Conservation (phyloP, 2,113 vertebrate genomes). For the Progne subis region DNA sequence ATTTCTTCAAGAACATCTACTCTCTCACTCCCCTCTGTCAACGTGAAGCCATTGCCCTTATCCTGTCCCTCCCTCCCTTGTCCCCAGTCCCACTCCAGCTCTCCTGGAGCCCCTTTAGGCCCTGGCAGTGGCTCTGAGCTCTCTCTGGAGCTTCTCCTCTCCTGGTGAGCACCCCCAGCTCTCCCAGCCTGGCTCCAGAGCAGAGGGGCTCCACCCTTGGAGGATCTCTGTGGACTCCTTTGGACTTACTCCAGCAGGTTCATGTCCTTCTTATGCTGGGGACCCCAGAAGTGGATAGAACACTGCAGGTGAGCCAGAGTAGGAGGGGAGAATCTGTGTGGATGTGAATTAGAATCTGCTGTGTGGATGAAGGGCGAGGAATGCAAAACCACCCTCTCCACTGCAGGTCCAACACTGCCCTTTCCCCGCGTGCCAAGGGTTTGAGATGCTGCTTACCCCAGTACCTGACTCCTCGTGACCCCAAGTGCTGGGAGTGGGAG, state of each 20-base stretch:
- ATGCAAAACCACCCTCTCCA: background rate
- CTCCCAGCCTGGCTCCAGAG: background rate
- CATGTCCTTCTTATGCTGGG: rapidly evolving
- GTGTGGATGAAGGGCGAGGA: background rate
- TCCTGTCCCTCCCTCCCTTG: background rate
- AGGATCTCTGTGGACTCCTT: background rate
- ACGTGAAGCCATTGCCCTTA: background rate
- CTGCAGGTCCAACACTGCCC: background rate
- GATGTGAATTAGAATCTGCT: background rate
- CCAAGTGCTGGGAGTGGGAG: rapidly evolving
- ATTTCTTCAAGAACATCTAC: background rate
- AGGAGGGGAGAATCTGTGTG: background rate
- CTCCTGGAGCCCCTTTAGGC: background rate
- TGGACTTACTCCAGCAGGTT: background rate
- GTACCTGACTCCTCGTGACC: rapidly evolving
- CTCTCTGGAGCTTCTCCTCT: background rate
- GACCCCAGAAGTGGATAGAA: background rate
- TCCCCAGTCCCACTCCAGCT: background rate
- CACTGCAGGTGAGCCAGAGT: background rate
- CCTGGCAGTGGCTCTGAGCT: rapidly evolving
- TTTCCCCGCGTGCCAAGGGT: no score
- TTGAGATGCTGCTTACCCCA: background rate
- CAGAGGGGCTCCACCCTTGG: background rate
- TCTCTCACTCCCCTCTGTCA: background rate
- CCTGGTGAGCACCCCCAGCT: background rate